Percentiles rank a stretch among this genome's conserved stretches.
phyloP scores from a whole-genome alignment of 1,140 invertebrate species.

The Hylyphantes graminicola region DNA sequence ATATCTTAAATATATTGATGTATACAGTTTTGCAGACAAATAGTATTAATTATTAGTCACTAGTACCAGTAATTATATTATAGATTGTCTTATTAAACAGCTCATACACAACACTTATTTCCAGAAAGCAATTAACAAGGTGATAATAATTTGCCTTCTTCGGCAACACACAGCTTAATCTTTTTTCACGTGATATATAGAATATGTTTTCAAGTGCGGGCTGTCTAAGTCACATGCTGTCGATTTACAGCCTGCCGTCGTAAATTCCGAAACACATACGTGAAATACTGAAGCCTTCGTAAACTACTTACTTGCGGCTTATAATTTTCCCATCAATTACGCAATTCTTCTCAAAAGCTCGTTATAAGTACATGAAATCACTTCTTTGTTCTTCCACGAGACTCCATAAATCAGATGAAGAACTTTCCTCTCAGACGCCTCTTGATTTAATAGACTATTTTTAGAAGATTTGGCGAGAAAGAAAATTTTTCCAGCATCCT shows the following conservation, averaged over 20 bases:
- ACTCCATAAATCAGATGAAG: slow-evolving; percentile 52
- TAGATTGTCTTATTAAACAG: no score
- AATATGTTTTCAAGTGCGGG: not conserved
- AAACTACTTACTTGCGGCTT: slow-evolving; percentile 44
- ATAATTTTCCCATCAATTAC: slow-evolving; percentile 56
- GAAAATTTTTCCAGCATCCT: not conserved
- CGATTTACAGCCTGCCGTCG: slow-evolving; percentile 20
- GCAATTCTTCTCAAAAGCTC: slow-evolving; percentile 53
- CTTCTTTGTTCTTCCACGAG: slow-evolving; percentile 48
- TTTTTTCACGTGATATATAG: no score
- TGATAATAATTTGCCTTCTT: no score
- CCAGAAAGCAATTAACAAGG: no score
- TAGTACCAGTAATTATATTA: no score
- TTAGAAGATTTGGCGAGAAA: not conserved
- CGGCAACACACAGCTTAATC: no score
- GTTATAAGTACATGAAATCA: slow-evolving; percentile 58
- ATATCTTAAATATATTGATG: no score
- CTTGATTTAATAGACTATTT: slow-evolving; percentile 43
- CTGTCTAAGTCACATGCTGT: not conserved
- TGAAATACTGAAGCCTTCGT: slow-evolving; percentile 18
- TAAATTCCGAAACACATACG: slow-evolving; percentile 36
- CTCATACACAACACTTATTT: no score
- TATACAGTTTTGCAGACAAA: no score
- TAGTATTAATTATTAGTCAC: no score
- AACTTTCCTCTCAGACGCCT: slow-evolving; percentile 13